Conservation (phyloP, 2,797 vertebrate species). For the Huso huso region DNA sequence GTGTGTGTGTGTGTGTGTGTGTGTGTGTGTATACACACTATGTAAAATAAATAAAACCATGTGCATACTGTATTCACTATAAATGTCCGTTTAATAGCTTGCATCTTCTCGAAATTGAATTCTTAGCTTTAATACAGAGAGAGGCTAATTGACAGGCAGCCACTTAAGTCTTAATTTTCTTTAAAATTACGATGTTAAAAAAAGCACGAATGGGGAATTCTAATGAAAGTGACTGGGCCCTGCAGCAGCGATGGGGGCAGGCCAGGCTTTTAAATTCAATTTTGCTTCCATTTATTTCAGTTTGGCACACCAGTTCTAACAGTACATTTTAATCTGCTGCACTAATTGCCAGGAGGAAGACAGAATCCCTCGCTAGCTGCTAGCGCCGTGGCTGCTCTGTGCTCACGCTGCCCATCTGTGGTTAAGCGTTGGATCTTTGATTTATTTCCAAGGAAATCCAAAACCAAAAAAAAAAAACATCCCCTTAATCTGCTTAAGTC, state of each 20-base stretch:
- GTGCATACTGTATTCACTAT: no score
- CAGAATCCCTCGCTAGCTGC: no score
- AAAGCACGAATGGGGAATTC: slow-evolving; percentile 42
- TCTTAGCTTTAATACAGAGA: slow-evolving; percentile 39
- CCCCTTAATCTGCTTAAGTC: no score
- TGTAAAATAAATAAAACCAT: no score
- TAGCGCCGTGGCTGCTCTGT: no score
- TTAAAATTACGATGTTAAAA: slow-evolving; percentile 49
- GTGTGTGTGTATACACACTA: slow-evolving; percentile 30
- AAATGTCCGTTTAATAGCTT: slow-evolving; percentile 31
- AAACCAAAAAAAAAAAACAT: no score
- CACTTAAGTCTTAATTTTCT: slow-evolving; percentile 61
- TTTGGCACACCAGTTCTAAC: not conserved
- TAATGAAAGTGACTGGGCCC: slow-evolving; percentile 45
- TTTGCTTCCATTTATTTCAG: slow-evolving; percentile 33
- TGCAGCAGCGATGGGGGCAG: slow-evolving; percentile 17
- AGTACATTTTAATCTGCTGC: slow-evolving; percentile 9
- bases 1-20: slow-evolving; percentile 33
- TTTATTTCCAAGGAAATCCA: no score
- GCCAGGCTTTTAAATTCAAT: slow-evolving; percentile 34
- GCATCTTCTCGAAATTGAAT: slow-evolving; percentile 39
- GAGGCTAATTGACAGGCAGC: slow-evolving; percentile 55
- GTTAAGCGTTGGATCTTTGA: no score
- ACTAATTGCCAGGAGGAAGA: not conserved
- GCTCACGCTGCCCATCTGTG: no score